These are phyloP conservation scores for Eugnorisma glareosa DNA, from an alignment of 2,888 invertebrate species.

Conservation along the genomic window DNA sequence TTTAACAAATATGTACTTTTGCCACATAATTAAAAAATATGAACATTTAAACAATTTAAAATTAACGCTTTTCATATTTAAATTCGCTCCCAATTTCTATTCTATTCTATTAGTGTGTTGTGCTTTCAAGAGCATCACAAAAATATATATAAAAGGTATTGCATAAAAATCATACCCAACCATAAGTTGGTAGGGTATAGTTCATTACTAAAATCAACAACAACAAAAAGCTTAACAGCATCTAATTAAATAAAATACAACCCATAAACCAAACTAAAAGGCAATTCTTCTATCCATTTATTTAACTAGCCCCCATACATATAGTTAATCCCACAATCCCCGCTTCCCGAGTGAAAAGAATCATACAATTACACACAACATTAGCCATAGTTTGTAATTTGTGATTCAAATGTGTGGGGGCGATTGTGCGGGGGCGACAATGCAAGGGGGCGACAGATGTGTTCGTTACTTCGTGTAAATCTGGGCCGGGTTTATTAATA, in stretches of 20 bases:
- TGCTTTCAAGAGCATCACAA: not conserved
- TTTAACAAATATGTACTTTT: too few species aligned
- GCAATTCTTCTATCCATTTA: conserved; percentile 45
- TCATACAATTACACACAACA: conserved; percentile 73
- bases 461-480: conserved; percentile 55
- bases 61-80: not conserved
- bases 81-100: too few species aligned
- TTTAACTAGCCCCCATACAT: conserved; percentile 47
- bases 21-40: not conserved
- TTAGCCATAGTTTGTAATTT: conserved; percentile 72
- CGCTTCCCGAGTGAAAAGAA: conserved; percentile 58
- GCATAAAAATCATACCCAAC: not conserved
- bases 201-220: conserved; percentile 1
- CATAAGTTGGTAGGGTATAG: not conserved
- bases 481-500: conserved; percentile 64
- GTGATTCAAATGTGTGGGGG: conserved; percentile 72
- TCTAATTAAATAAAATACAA: conserved; percentile 55
- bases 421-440: conserved; percentile 44
- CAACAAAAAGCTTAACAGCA: conserved; percentile 6
- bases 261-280: conserved; percentile 31
- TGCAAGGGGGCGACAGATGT: conserved; percentile 71
- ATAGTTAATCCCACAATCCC: conserved; percentile 59
- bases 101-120: too few species aligned
- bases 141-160: not conserved
- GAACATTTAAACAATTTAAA: not conserved